These are phyloP conservation scores for Schrankia costaestrigalis DNA, from an alignment of 2,888 invertebrate genomes.

Conservation along the genomic window DNA sequence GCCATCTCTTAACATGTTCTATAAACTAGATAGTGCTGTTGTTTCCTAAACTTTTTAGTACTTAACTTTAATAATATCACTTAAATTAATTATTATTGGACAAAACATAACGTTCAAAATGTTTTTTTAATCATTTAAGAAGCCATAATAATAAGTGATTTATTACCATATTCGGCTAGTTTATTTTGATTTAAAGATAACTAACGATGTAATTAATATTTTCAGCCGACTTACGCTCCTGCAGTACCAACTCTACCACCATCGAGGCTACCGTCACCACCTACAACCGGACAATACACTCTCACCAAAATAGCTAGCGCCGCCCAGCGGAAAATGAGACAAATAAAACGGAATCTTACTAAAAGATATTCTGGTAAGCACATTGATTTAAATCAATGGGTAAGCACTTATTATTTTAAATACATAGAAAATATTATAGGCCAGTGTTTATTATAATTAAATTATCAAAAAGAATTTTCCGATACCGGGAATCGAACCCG, in stretches of 20 bases:
- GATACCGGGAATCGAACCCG: constrained; percentile 84
- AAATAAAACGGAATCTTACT: constrained; percentile 84
- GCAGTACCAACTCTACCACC: constrained; percentile 59
- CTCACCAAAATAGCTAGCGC: constrained; percentile 83
- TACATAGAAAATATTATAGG: too few relatives aligned
- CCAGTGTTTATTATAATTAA: too few relatives aligned
- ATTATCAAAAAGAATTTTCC: constrained; percentile 67
- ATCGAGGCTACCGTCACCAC: constrained; percentile 80
- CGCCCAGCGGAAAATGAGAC: constrained; percentile 82
- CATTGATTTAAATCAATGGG: background rate
- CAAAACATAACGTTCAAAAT: background rate
- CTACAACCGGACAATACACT: constrained; percentile 82
- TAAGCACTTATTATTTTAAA: too few relatives aligned
- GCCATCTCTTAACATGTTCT: too few relatives aligned
- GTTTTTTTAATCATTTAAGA: background rate
- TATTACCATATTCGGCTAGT: background rate
- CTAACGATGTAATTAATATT: too few relatives aligned
- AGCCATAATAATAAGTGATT: too few relatives aligned
- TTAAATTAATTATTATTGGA: background rate
- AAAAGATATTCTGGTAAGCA: constrained; percentile 73
- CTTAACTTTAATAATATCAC: background rate
- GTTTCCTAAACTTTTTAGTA: background rate
- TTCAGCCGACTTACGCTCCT: constrained; percentile 40
- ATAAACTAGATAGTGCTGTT: too few relatives aligned
- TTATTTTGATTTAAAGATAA: too few relatives aligned